Evolutionary conservation across 1,140 invertebrate species (phyloP), one percentile per base, ranked within the genome.

Genomic region (Whitmania pigra): DNA sequence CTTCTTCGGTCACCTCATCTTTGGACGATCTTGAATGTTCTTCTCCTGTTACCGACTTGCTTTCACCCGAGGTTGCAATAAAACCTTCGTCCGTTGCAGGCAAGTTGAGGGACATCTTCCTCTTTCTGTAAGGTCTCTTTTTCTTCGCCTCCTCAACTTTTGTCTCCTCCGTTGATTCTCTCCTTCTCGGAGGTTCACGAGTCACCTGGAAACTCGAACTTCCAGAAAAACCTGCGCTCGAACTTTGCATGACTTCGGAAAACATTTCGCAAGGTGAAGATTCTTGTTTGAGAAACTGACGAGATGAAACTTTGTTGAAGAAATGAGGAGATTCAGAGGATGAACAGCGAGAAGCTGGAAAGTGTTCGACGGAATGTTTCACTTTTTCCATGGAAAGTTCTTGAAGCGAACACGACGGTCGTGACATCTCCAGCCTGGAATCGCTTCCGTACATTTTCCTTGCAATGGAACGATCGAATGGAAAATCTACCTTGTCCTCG

Each of bases 361-460:
- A 63, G 9, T 63, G 22, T n/a, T 63, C 22, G 2, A 63, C 57
- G 5, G 57, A 15, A 63, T 63, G 57, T 63, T 63, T 63, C 22
- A 31, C 3, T 11, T 17, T 11, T 49, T 63, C 6, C 22, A 63
- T 63, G 57, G 57, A 31, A n/a, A 25, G 57, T 25, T 22, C 15
- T n/a, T 63, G 22, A 31, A 25, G 9, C 22, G 29, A 22, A 63
- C 57, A 63, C 22, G 57, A 63, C 4, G 57, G 57, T 31, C 57
- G 22, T 1, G 22, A 63, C 57, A 25, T n/a, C 57, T 63, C 57
- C 13, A 63, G 29, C 20, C 57, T 63, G 5, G 57, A 31, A 63
- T 63, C 22, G 18, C 57, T 63, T 63, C 22, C 57, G 57, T 63
- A 63, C 11, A 63, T 63, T 63, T 31, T 63, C 29, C 18, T 63